Conservation (phyloP, 2,888 invertebrate species). For the Caenorhabditis doughertyi region DNA sequence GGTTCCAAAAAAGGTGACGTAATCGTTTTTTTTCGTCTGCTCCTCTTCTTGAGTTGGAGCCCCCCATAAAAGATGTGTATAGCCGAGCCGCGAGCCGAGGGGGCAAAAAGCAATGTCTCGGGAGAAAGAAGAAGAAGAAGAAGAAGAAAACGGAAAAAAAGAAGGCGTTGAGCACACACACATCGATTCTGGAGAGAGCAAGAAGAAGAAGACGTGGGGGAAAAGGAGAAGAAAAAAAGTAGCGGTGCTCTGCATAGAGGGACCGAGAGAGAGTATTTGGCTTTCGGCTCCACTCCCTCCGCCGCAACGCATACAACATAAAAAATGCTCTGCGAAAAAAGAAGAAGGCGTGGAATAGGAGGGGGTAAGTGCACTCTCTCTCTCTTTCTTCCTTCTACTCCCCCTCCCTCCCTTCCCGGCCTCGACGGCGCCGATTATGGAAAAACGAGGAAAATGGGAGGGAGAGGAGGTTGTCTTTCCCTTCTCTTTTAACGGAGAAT, state of each 20-base stretch:
- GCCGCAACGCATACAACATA: too few relatives aligned
- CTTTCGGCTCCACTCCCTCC: not conserved
- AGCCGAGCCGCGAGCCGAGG: conserved; percentile 13
- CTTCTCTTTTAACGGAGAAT: too few relatives aligned
- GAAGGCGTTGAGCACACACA: not conserved
- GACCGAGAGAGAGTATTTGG: not conserved
- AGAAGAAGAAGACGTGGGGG: conserved; percentile 17
- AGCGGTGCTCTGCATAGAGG: not conserved
- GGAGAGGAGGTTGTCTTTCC: not conserved
- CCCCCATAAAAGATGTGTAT: conserved; percentile 11
- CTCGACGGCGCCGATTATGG: conserved; percentile 48
- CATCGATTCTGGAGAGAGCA: conserved; percentile 7
- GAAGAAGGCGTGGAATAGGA: not conserved
- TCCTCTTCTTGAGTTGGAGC: not conserved
- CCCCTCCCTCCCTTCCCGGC: not conserved
- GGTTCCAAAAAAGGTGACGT: not conserved
- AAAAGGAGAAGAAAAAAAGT: not conserved
- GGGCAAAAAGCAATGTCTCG: conserved; percentile 48
- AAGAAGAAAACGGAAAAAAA: not conserved
- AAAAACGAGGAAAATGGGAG: conserved; percentile 31
- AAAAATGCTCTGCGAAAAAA: too few relatives aligned
- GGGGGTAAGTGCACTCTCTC: conserved; percentile 18
- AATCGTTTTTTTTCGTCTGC: not conserved
- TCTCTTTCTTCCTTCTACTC: not conserved
- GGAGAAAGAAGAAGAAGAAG: conserved; percentile 28